Percentiles rank a stretch among this genome's conserved stretches.
Conservation (phyloP, 2,888 invertebrate species). For the Thera britannica region DNA sequence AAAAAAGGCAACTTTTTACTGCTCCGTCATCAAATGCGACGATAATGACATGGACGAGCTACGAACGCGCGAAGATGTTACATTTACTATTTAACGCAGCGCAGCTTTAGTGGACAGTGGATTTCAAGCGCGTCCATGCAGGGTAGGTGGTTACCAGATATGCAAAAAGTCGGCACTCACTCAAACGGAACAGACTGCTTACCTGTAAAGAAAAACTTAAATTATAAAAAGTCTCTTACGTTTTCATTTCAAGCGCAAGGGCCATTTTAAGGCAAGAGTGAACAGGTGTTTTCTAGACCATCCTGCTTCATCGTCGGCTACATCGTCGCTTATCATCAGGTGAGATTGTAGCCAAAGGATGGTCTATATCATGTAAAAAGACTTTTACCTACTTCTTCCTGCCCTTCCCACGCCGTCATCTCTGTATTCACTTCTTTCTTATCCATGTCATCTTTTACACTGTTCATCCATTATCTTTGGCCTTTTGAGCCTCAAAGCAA, state of each 20-base stretch:
- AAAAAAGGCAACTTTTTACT: neutral
- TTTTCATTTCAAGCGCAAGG: neutral
- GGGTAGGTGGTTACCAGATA: conserved; percentile 47
- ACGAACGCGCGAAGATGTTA: neutral
- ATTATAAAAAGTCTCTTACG: neutral
- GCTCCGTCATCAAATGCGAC: neutral
- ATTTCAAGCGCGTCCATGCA: conserved; percentile 47
- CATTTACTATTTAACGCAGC: neutral
- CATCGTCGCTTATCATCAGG: too few species aligned
- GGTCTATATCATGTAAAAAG: too few species aligned
- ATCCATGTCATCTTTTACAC: too few species aligned
- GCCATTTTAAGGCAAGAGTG: too few species aligned
- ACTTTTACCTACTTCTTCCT: too few species aligned
- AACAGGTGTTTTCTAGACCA: too few species aligned
- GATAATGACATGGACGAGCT: neutral
- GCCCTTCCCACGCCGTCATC: too few species aligned
- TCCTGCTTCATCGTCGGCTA: too few species aligned
- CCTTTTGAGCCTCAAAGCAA: neutral
- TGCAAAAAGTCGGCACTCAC: conserved; percentile 45
- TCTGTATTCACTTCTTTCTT: too few species aligned
- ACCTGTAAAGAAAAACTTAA: conserved; percentile 52
- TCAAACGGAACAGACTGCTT: conserved; percentile 46
- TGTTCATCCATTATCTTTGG: too few species aligned
- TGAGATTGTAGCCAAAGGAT: too few species aligned
- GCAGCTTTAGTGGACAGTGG: conserved; percentile 15